Conservation (phyloP, 2,113 vertebrate genomes). For the Oncorhynchus kisutch region DNA sequence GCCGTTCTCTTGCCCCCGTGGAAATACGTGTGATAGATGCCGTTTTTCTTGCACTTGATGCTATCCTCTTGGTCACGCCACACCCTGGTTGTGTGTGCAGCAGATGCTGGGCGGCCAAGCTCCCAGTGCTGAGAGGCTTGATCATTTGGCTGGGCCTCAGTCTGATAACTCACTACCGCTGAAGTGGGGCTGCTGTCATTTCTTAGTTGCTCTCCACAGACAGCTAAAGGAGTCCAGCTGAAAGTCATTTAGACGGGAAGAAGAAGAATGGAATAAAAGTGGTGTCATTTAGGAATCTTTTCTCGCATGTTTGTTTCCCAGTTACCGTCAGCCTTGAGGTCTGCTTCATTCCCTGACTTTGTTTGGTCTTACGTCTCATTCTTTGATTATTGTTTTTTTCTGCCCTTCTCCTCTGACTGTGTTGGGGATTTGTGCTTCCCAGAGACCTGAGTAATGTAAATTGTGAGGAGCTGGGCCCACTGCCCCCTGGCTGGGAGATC, state of each 20-base stretch:
- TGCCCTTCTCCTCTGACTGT: constrained; percentile 14
- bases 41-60: too few species aligned
- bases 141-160: constrained; percentile 26
- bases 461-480: constrained; percentile 96
- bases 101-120: constrained; percentile 26
- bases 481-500: constrained; percentile 98
- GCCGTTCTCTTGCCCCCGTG: too few species aligned
- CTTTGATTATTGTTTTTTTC: not conserved
- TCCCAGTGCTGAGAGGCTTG: constrained; percentile 17
- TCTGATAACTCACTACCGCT: constrained; percentile 53
- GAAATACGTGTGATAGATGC: too few species aligned
- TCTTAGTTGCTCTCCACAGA: constrained; percentile 52
- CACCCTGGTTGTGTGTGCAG: constrained; percentile 30
- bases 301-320: constrained; percentile 9
- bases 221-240: constrained; percentile 64
- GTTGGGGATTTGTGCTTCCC: constrained; percentile 16
- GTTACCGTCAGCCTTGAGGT: constrained; percentile 48
- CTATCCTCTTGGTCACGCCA: constrained; percentile 36
- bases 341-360: constrained; percentile 34
- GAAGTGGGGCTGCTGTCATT: constrained; percentile 28
- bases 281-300: constrained; percentile 47
- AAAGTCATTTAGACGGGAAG: constrained; percentile 70
- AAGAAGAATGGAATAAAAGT: constrained; percentile 46
- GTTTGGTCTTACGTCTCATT: not conserved
- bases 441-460: constrained; percentile 99